Evolutionary conservation across 2,888 invertebrate genomes (phyloP).

Genomic region (Drosophila robusta): DNA sequence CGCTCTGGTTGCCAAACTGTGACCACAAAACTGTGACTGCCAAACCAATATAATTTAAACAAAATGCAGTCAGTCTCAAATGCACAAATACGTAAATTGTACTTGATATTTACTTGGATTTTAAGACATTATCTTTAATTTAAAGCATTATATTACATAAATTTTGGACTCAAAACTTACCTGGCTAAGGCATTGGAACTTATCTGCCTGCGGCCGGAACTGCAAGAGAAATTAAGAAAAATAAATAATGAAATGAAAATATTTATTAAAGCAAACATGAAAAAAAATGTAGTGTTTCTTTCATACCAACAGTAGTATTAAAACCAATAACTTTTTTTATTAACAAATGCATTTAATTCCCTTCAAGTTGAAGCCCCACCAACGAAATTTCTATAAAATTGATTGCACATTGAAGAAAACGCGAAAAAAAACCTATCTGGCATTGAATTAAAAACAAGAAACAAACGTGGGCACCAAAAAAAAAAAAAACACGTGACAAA

Average conservation of each 20-base stretch:
- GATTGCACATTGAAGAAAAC: slow-evolving; percentile 41
- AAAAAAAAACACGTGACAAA: slow-evolving; percentile 67
- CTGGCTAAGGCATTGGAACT: slow-evolving; percentile 95
- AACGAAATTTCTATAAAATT: slow-evolving; percentile 41
- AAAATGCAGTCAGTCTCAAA: background rate
- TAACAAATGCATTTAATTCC: background rate
- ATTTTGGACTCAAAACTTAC: slow-evolving; percentile 85
- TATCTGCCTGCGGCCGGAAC: slow-evolving; percentile 92
- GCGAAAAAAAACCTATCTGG: background rate
- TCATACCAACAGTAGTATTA: background rate
- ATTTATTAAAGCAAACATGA: slow-evolving; percentile 1
- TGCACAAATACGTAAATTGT: background rate
- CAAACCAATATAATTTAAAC: slow-evolving; percentile 9
- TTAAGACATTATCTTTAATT: background rate
- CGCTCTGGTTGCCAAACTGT: slow-evolving; percentile 24
- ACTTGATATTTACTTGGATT: background rate
- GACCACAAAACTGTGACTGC: slow-evolving; percentile 8
- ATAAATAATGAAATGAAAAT: background rate
- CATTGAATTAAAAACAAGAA: slow-evolving; percentile 13
- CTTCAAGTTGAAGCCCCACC: slow-evolving; percentile 39
- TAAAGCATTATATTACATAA: background rate
- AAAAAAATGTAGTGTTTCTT: no score
- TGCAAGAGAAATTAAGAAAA: slow-evolving; percentile 85
- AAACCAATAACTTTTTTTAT: background rate
- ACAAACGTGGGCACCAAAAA: slow-evolving; percentile 31